Base-by-base conservation (phyloP, 2,888 invertebrate genomes). In the Electrophaes corylata region DNA sequence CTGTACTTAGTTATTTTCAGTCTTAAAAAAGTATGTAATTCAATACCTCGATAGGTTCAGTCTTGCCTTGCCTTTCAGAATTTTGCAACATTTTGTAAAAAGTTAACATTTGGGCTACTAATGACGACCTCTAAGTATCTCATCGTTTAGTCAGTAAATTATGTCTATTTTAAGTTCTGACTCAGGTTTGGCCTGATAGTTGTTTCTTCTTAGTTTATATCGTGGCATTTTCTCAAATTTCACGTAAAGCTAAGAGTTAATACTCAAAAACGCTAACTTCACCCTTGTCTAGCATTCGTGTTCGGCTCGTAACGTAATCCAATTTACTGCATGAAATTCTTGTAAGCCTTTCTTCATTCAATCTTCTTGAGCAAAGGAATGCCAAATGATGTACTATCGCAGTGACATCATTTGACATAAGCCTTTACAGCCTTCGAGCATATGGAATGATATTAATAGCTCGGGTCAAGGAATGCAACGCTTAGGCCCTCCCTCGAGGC, bases 391-490 rank as follows among this genome's bases (percentile, higher is more conserved):
- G 62, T 66, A 60, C 58, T 50, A 46, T 51, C 31, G 20, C 47
- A 47, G 60, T 60, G 60, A 60, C 60, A 60, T 60, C 60, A 60
- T 56, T 47, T 60, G 47, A 60, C 55, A 54, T 59, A 53, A 53
- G 59, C 54, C 53, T 50, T 60, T 65, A 49, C 55, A 60, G 60
- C 66, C 66, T 62, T 65, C 63, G 35, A 58, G 46, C 55, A 61
- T 49, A 58, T 61, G 53, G 63, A 54, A 62, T 49, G 64, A 40
- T 64, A 55, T 55, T 63, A 62, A 67, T 67, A 67, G 58, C 50
- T 31, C 60, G 61, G 65, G 66, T 67, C 66, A 65, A 67, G 66
- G 66, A 39, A 56, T 46, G 37, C 50, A 55, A 58, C 52, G 46
- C 39, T 56, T 39, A 55, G 37, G 44, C 45, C 59, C 48, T 41